Conservation (phyloP, 2,113 vertebrate genomes). For the Bufo gargarizans region DNA sequence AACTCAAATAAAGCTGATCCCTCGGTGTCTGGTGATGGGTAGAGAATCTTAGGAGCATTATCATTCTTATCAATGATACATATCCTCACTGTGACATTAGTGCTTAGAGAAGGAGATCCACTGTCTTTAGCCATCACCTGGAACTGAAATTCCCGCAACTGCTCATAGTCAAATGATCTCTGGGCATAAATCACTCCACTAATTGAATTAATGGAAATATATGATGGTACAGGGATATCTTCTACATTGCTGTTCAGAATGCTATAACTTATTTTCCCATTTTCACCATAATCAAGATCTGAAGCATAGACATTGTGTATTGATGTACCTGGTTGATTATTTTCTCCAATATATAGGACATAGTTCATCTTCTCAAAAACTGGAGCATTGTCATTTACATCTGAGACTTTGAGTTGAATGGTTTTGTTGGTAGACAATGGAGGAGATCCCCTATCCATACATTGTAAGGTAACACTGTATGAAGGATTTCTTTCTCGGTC, state of each 20-base stretch:
- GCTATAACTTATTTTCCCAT: slow-evolving; percentile 67
- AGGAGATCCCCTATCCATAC: neutral
- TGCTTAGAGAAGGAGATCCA: slow-evolving; percentile 12
- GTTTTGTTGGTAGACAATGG: neutral
- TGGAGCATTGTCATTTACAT: slow-evolving; percentile 5
- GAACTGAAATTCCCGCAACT: slow-evolving; percentile 11
- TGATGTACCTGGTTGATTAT: slow-evolving; percentile 9
- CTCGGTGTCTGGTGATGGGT: slow-evolving; percentile 19
- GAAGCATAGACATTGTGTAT: slow-evolving; percentile 42
- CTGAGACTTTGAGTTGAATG: slow-evolving; percentile 5
- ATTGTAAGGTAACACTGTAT: neutral
- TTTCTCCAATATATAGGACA: slow-evolving; percentile 1
- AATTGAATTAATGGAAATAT: slow-evolving; percentile 72
- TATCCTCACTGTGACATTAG: slow-evolving; percentile 21
- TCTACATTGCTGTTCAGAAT: slow-evolving; percentile 58
- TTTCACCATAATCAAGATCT: slow-evolving; percentile 68
- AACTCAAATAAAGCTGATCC: slow-evolving; percentile 11
- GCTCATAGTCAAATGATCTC: slow-evolving; percentile 15
- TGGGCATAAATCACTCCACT: slow-evolving; percentile 66
- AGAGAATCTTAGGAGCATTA: slow-evolving; percentile 20
- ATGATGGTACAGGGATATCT: slow-evolving; percentile 59
- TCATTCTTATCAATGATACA: slow-evolving; percentile 31
- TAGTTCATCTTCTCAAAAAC: neutral
- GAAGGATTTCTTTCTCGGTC: slow-evolving; percentile 3
- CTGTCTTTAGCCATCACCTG: slow-evolving; percentile 22